Evolutionary conservation across 2,888 invertebrate genomes (phyloP).

Genomic region (Camponotus fellah): DNA sequence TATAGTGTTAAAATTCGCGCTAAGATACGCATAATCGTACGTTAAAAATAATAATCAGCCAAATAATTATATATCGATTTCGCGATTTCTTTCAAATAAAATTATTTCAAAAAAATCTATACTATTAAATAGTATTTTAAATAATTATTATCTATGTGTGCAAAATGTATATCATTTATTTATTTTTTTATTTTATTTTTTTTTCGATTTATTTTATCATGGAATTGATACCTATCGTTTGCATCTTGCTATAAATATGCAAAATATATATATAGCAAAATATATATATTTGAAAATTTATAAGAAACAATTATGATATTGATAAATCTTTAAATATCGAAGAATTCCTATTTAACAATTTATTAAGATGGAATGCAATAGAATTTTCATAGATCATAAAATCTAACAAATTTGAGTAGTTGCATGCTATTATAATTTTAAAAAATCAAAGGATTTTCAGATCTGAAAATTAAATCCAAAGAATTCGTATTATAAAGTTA

Average conservation of each 20-base stretch:
- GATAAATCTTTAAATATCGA: background rate
- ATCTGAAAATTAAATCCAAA: background rate
- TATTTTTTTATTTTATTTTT: too few species aligned
- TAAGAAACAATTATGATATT: background rate
- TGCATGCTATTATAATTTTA: background rate
- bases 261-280: too few species aligned
- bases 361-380: background rate
- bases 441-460: background rate
- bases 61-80: conserved; percentile 1
- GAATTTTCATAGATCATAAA: background rate
- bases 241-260: background rate
- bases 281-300: background rate
- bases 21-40: conserved; percentile 41
- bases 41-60: conserved; percentile 65
- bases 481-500: conserved; percentile 9
- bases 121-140: conserved; percentile 24
- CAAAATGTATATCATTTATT: conserved; percentile 11
- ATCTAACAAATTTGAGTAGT: conserved; percentile 18
- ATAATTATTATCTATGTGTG: conserved; percentile 38
- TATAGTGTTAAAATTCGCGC: conserved; percentile 25
- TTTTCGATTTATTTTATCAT: conserved; percentile 5
- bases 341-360: background rate
- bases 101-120: conserved; percentile 21
- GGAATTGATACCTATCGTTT: background rate
- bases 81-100: conserved; percentile 24